Percentiles rank a stretch among this genome's conserved stretches.
These are phyloP conservation scores for Gracilinanus agilis DNA, from an alignment of 2,113 vertebrate genomes.

Conservation along the genomic window DNA sequence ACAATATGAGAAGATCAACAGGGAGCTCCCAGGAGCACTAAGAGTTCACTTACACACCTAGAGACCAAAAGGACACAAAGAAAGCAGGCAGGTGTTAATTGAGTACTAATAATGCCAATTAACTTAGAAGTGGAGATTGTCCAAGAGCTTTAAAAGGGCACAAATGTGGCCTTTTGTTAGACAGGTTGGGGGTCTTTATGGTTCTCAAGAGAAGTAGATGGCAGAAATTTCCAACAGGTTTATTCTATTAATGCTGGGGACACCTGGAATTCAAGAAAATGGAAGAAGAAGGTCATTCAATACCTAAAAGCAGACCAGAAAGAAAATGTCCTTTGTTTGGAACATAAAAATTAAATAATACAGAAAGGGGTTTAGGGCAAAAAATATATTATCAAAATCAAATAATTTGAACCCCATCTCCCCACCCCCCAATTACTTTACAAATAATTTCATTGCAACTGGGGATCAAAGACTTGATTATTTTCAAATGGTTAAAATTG, in stretches of 20 bases:
- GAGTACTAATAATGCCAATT: not conserved
- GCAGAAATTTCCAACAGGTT: not conserved
- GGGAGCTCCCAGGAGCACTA: not conserved
- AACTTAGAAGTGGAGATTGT: not conserved
- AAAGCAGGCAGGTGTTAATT: not conserved
- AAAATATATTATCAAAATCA: not conserved
- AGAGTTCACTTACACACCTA: not conserved
- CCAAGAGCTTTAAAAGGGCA: conserved; percentile 12
- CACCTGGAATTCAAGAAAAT: not conserved
- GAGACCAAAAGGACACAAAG: not conserved
- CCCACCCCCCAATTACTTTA: not conserved
- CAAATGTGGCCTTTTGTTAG: not conserved
- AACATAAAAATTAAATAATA: not conserved
- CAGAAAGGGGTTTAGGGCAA: not conserved
- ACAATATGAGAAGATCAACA: conserved; percentile 6
- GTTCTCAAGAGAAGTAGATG: conserved; percentile 38
- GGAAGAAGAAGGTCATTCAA: conserved; percentile 15
- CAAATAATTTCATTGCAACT: not conserved
- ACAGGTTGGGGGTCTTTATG: not conserved
- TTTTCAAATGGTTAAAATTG: not conserved
- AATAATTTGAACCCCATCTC: not conserved
- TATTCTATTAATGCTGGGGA: conserved; percentile 8
- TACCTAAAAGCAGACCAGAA: conserved; percentile 3
- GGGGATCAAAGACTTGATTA: not conserved
- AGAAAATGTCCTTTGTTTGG: not conserved